These are phyloP conservation scores for Pyrocephalus nanus DNA, from an alignment of 2,797 vertebrate species.

Conservation along the genomic window DNA sequence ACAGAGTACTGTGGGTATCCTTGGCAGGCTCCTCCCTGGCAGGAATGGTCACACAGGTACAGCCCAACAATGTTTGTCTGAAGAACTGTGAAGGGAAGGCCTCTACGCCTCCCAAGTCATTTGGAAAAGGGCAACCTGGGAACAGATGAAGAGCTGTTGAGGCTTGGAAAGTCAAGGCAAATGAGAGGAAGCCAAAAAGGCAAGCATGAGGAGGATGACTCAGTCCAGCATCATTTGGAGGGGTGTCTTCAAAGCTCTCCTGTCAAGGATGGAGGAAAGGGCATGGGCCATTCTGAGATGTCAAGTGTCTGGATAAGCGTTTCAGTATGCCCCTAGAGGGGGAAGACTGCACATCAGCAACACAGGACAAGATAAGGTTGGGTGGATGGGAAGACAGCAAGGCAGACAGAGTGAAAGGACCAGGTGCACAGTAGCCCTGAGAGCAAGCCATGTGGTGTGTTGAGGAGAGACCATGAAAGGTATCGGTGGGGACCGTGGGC, in stretches of 20 bases:
- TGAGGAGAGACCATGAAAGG: not conserved
- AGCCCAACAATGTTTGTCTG: not conserved
- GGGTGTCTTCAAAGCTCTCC: not conserved
- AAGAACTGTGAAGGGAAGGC: not conserved
- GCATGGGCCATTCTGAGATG: not conserved
- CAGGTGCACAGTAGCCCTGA: not conserved
- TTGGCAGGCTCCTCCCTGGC: not conserved
- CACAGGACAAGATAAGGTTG: not conserved
- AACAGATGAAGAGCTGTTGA: not conserved
- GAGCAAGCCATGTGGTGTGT: not conserved
- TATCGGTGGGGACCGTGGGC: not conserved
- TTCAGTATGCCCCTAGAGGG: not conserved
- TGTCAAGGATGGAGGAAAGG: not conserved
- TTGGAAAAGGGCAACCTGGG: not conserved
- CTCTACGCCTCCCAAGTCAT: not conserved
- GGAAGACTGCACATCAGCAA: not conserved
- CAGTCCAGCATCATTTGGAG: not conserved
- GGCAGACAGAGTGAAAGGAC: not conserved
- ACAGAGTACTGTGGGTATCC: not conserved
- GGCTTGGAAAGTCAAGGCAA: not conserved
- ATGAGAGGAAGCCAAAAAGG: not conserved
- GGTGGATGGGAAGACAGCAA: not conserved
- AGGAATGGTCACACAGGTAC: not conserved
- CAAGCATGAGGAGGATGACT: not conserved
- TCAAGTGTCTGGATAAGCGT: not conserved